These are phyloP conservation scores for Akabosia matsudoensis DNA, from an alignment of 1,140 invertebrate species.

Conservation along the genomic window DNA sequence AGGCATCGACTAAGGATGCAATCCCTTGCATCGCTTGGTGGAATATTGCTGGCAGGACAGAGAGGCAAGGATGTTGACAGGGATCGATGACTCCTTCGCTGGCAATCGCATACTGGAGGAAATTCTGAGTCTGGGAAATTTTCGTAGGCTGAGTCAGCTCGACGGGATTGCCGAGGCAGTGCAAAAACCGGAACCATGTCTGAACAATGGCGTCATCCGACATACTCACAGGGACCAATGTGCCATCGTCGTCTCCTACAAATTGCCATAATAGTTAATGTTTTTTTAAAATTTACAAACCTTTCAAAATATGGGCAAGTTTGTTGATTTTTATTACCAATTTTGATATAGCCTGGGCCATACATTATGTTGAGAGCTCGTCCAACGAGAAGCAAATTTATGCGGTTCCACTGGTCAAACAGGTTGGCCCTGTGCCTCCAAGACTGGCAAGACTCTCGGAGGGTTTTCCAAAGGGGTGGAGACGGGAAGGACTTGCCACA, in stretches of 20 bases:
- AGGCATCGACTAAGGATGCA: constrained; percentile 89
- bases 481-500: constrained; percentile 87
- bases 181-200: constrained; percentile 89
- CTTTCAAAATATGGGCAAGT: too few relatives aligned
- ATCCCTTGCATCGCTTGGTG: constrained; percentile 89
- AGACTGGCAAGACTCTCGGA: constrained; percentile 83
- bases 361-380: constrained; percentile 82
- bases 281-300: background rate
- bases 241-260: constrained; percentile 77
- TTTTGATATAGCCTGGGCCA: constrained; percentile 75
- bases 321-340: constrained; percentile 45
- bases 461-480: constrained; percentile 91
- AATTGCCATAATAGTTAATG: constrained; percentile 30
- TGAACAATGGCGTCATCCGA: constrained; percentile 83
- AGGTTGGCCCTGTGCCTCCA: constrained; percentile 90
- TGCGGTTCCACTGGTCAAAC: constrained; percentile 91
- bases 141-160: constrained; percentile 82
- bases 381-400: constrained; percentile 83
- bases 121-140: constrained; percentile 80
- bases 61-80: constrained; percentile 86
- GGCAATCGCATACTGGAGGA: constrained; percentile 68
- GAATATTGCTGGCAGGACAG: constrained; percentile 82
- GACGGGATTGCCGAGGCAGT: constrained; percentile 89
- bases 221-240: constrained; percentile 77
- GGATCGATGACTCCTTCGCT: constrained; percentile 71